A percentile compares a stretch with the other conserved stretches of the same genome.
Evolutionary conservation across 2,113 vertebrate species (phyloP).

Genomic region (Boleophthalmus pectinirostris): DNA sequence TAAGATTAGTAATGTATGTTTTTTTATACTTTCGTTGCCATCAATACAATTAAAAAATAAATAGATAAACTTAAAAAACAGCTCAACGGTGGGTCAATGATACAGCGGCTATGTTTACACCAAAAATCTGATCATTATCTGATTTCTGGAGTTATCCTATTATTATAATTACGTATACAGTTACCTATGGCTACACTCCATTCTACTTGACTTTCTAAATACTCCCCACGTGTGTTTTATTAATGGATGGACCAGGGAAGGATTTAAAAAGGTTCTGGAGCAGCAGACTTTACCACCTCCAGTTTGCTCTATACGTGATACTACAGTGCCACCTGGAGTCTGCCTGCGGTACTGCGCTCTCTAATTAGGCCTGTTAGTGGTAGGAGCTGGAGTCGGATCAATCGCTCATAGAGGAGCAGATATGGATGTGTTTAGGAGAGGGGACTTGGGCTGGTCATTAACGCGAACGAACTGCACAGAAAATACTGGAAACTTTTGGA

Average conservation of each 20-base stretch:
- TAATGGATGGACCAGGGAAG: background rate
- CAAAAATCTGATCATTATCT: too few species aligned
- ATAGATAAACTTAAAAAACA: background rate
- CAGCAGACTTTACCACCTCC: background rate
- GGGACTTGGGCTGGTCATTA: conserved; percentile 21
- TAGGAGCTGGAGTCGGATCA: conserved; percentile 22
- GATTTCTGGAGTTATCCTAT: too few species aligned
- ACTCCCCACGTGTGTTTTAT: too few species aligned
- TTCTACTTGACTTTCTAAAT: too few species aligned
- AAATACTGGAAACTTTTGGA: conserved; percentile 7
- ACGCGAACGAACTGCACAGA: conserved; percentile 7
- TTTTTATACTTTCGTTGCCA: too few species aligned
- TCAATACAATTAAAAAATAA: too few species aligned
- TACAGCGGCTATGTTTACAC: too few species aligned
- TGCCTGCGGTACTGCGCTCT: conserved; percentile 7
- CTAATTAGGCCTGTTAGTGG: conserved; percentile 23
- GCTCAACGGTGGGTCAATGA: too few species aligned
- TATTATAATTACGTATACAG: too few species aligned
- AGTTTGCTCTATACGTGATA: conserved; percentile 1
- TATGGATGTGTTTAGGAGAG: conserved; percentile 15
- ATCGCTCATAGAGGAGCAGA: conserved; percentile 26
- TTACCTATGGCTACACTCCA: too few species aligned
- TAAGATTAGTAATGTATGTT: too few species aligned
- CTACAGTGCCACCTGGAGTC: conserved; percentile 46
- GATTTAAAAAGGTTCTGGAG: too few species aligned